Percentiles rank a stretch among this genome's conserved stretches.
phyloP scores from a whole-genome alignment of 2,113 vertebrate genomes.

The Argyrosomus japonicus region DNA sequence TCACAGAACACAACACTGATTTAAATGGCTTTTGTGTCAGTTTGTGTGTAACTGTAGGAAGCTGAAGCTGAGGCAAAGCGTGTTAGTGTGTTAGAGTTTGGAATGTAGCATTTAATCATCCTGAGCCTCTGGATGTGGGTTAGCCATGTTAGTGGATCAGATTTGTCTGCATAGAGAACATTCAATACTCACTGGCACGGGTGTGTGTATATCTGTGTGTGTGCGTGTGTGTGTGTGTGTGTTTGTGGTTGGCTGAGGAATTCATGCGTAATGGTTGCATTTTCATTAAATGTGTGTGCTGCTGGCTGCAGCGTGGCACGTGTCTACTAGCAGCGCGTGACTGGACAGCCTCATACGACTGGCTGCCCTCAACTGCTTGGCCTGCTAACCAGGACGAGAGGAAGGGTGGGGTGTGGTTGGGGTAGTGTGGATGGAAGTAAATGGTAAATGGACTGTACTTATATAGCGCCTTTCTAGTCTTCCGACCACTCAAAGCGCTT shows the following conservation, averaged over 20 bases:
- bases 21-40: constrained; percentile 9
- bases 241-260: constrained; percentile 34
- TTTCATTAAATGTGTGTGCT: constrained; percentile 47
- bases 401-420: neutral
- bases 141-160: constrained; percentile 56
- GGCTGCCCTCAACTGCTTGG: constrained; percentile 8
- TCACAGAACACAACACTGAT: constrained; percentile 4
- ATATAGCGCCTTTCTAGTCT: too few relatives aligned
- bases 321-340: constrained; percentile 33
- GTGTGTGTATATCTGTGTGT: constrained; percentile 1
- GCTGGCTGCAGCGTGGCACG: constrained; percentile 25
- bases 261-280: constrained; percentile 50
- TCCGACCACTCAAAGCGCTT: too few relatives aligned
- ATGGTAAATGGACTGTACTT: too few relatives aligned
- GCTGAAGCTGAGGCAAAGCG: constrained; percentile 11
- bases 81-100: constrained; percentile 30
- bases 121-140: constrained; percentile 57
- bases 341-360: neutral
- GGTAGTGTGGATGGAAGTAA: neutral
- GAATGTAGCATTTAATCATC: constrained; percentile 47
- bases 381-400: constrained; percentile 22
- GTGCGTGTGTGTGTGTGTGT: constrained; percentile 13
- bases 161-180: constrained; percentile 49
- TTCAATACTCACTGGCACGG: constrained; percentile 40
- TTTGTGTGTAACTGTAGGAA: constrained; percentile 4